These are phyloP conservation scores for Donacobius atricapilla DNA, from an alignment of 2,113 vertebrate species.

Conservation along the genomic window DNA sequence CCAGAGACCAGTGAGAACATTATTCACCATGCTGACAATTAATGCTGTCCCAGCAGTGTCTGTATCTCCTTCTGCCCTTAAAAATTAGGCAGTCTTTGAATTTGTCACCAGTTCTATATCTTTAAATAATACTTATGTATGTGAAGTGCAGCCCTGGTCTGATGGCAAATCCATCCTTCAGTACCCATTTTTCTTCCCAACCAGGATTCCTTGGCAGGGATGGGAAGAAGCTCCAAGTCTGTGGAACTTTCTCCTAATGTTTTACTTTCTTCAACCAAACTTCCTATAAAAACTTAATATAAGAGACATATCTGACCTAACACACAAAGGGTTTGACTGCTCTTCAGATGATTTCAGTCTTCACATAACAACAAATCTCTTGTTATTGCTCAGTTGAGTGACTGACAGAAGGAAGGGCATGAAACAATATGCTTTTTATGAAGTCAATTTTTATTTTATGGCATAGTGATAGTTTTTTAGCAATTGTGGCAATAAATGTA, in stretches of 20 bases:
- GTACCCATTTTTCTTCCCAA: not conserved
- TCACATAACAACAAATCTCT: not conserved
- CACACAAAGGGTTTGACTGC: not conserved
- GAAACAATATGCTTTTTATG: not conserved
- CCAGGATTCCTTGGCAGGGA: not conserved
- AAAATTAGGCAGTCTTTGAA: not conserved
- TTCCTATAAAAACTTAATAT: not conserved
- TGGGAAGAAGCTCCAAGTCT: not conserved
- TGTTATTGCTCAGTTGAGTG: rapidly evolving
- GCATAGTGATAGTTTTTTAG: not conserved
- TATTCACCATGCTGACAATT: not conserved
- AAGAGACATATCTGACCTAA: not conserved
- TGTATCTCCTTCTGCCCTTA: not conserved
- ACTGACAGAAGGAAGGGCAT: not conserved
- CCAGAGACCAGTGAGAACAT: not conserved
- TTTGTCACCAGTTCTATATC: not conserved
- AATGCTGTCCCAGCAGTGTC: not conserved
- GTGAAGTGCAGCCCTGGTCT: not conserved
- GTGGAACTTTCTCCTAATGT: not conserved
- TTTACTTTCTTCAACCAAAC: not conserved
- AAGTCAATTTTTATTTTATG: not conserved
- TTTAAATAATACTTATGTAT: not conserved
- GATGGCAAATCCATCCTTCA: not conserved
- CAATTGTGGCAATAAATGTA: not conserved
- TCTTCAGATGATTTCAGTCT: not conserved